A percentile compares a stretch with the other conserved stretches of the same genome.
phyloP scores from a whole-genome alignment of 2,113 vertebrate genomes.

The Takifugu bimaculatus region DNA sequence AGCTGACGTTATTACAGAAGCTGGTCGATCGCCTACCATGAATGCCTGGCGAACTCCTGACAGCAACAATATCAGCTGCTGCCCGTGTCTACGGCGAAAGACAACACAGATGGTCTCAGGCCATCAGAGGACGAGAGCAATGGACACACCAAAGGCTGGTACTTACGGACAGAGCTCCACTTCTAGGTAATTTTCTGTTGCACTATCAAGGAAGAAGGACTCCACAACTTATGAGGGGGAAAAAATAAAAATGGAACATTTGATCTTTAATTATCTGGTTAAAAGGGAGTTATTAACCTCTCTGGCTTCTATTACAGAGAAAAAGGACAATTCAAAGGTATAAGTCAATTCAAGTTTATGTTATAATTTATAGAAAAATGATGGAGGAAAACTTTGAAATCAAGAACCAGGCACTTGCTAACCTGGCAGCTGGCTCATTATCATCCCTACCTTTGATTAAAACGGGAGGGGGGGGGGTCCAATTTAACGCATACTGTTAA shows the following conservation, averaged over 20 bases:
- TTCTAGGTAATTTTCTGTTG: slow-evolving; percentile 85
- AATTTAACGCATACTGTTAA: slow-evolving; percentile 54
- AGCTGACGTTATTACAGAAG: neutral
- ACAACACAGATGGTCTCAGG: neutral
- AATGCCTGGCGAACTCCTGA: slow-evolving; percentile 82
- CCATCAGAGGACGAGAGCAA: neutral
- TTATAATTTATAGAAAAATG: slow-evolving; percentile 11
- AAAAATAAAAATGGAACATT: neutral
- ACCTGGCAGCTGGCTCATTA: slow-evolving; percentile 31
- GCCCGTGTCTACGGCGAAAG: slow-evolving; percentile 80
- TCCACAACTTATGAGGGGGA: slow-evolving; percentile 79
- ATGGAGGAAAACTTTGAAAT: slow-evolving; percentile 13
- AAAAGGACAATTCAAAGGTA: slow-evolving; percentile 15
- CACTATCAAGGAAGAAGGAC: slow-evolving; percentile 86
- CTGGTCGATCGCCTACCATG: slow-evolving; percentile 72
- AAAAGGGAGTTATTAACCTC: slow-evolving; percentile 12
- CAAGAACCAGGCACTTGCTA: slow-evolving; percentile 10
- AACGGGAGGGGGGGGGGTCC: slow-evolving; percentile 34
- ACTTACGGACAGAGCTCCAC: slow-evolving; percentile 94
- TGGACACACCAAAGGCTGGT: neutral
- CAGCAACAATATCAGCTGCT: slow-evolving; percentile 86
- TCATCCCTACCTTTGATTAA: slow-evolving; percentile 30
- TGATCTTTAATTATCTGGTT: slow-evolving; percentile 15
- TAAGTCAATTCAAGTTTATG: slow-evolving; percentile 4
- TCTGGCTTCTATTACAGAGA: neutral